Conservation (phyloP, 2,113 vertebrate genomes). For the Hemibagrus wyckioides region DNA sequence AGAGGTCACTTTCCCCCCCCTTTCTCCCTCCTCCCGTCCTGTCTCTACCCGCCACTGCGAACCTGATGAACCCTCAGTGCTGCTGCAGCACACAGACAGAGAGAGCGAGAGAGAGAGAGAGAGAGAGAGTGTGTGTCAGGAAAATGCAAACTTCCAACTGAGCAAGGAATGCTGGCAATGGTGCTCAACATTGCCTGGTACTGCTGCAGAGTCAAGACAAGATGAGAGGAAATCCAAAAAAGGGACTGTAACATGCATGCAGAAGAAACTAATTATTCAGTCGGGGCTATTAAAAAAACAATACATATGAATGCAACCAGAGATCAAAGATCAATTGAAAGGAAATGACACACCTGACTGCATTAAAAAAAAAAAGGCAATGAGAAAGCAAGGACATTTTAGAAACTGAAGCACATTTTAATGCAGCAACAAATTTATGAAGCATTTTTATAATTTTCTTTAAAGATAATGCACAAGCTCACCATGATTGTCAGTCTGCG, state of each 20-base stretch:
- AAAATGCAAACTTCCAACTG: constrained; percentile 32
- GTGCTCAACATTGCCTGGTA: neutral
- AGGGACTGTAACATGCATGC: neutral
- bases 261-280: neutral
- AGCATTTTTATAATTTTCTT: too few relatives aligned
- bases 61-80: constrained; percentile 55
- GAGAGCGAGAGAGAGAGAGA: too few relatives aligned
- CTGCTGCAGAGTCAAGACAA: constrained; percentile 14
- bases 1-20: constrained; percentile 50
- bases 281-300: neutral
- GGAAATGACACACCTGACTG: too few relatives aligned
- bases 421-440: neutral
- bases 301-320: neutral
- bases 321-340: neutral
- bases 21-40: neutral
- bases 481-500: constrained; percentile 45
- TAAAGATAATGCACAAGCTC: neutral
- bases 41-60: constrained; percentile 45
- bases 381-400: neutral
- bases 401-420: neutral
- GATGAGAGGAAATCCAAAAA: neutral
- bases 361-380: neutral
- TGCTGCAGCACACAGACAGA: constrained; percentile 39
- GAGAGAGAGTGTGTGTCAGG: too few relatives aligned
- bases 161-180: neutral